Conservation (phyloP, 2,888 invertebrate species). For the Sesamia inferens region DNA sequence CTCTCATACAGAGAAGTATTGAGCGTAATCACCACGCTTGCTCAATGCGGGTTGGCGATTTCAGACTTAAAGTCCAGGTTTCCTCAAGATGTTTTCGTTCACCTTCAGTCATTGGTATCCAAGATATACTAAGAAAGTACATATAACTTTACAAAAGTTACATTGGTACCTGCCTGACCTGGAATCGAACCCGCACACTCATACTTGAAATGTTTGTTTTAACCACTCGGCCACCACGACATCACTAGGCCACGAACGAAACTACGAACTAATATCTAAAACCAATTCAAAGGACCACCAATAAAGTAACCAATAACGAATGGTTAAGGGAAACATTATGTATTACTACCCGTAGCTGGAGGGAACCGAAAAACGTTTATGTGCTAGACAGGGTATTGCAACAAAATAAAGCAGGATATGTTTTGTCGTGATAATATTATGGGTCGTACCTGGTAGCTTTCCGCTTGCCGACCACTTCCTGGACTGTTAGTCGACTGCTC, state of each 20-base stretch:
- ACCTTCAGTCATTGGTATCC: too few species aligned
- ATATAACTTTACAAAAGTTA: too few species aligned
- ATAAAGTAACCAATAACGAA: constrained; percentile 23
- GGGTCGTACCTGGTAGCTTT: constrained; percentile 82
- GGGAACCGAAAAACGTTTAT: constrained; percentile 38
- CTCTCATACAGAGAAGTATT: too few species aligned
- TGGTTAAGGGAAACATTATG: constrained; percentile 16
- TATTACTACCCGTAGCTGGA: constrained; percentile 26
- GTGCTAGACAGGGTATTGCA: constrained; percentile 11
- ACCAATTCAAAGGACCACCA: constrained; percentile 15
- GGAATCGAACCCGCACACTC: too few species aligned
- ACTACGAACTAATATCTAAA: constrained; percentile 11
- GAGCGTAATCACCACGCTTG: too few species aligned
- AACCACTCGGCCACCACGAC: too few species aligned
- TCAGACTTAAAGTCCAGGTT: too few species aligned
- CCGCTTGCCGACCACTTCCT: constrained; percentile 76
- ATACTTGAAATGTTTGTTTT: too few species aligned
- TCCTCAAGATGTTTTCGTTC: too few species aligned
- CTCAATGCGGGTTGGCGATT: too few species aligned
- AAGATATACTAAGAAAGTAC: too few species aligned
- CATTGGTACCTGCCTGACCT: too few species aligned
- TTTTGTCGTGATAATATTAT: constrained; percentile 34
- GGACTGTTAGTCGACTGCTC: constrained; percentile 81
- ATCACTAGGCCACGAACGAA: neutral
- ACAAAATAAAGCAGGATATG: constrained; percentile 17